Evolutionary conservation across 2,113 vertebrate species (phyloP), one percentile per base, ranked within the genome.

Genomic region (Planiliza haematocheilus): DNA sequence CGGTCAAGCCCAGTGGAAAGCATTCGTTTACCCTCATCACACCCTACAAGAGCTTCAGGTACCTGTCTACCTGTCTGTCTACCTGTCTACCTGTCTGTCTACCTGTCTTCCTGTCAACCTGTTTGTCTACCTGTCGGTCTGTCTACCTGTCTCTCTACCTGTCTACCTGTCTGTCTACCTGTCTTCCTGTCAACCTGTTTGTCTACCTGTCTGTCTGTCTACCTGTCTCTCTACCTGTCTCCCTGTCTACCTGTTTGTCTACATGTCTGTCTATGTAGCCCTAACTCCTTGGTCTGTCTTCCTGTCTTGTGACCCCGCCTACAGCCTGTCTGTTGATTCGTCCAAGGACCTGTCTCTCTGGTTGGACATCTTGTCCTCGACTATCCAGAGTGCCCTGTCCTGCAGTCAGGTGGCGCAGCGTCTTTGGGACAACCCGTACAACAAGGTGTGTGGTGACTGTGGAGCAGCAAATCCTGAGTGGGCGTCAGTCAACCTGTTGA

Each of bases 401-500:
- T 91, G 86, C 86, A 92, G 91, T 59, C 89, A 93, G 71, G 92
- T 95, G 89, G 86, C 88, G 0, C 66, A 52, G 39, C 93, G 88
- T 10, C 62, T 95, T 1, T 93, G 93, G 92, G 87, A 88, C 14
- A 94, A 87, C 68, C 90, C 92, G 0, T 69, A 77, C 70, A 95
- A 94, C 77, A 93, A 93, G 37, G 81, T 92, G 30, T 95, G 94
- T 0, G 93, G 82, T 0, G 94, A 95, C 75, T 95, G 94, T 4
- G 68, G 90, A 0, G n/a, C 70, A 0, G 79, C 91, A 37, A 88
- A 83, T 75, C 94, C 94, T 0, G 94, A 94, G 66, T 95, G 94
- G 94, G 93, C 94, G 0, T 95, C 94, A 0, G 81, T 94, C 69
- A 95, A 95, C 81, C 86, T 95, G 60, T 74, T 94, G 66, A 67